Conservation (phyloP, 1,140 invertebrate species). For the Parapsyche elsis region DNA sequence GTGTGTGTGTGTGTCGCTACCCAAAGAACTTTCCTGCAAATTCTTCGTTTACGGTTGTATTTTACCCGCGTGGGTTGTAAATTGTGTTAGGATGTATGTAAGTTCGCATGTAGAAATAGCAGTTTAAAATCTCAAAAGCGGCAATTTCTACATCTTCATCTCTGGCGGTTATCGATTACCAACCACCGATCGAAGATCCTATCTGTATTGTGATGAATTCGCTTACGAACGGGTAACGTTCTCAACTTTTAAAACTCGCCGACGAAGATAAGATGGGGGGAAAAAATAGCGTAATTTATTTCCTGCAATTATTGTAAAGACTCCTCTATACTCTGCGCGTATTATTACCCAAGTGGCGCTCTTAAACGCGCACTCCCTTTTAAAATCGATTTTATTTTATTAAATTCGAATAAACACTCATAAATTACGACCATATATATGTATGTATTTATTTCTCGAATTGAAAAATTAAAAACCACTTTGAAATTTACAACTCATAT, state of each 20-base stretch:
- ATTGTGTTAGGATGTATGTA: too few species aligned
- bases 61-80: too few species aligned
- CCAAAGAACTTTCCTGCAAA: too few species aligned
- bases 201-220: conserved; percentile 2
- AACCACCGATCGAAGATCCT: not conserved
- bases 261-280: too few species aligned
- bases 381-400: too few species aligned
- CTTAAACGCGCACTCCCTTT: too few species aligned
- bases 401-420: not conserved
- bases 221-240: not conserved
- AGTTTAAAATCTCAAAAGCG: not conserved
- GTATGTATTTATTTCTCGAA: too few species aligned
- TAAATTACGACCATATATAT: conserved; percentile 7
- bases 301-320: not conserved
- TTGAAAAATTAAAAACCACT: not conserved
- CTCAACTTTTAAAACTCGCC: too few species aligned
- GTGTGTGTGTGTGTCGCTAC: not conserved
- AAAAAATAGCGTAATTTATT: not conserved
- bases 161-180: not conserved
- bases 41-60: too few species aligned
- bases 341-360: too few species aligned
- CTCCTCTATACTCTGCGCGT: too few species aligned
- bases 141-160: conserved; percentile 14
- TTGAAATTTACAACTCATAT: not conserved
- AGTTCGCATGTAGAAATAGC: too few species aligned